These are phyloP conservation scores for Zapornia atra DNA, from an alignment of 2,113 vertebrate species.

Conservation along the genomic window DNA sequence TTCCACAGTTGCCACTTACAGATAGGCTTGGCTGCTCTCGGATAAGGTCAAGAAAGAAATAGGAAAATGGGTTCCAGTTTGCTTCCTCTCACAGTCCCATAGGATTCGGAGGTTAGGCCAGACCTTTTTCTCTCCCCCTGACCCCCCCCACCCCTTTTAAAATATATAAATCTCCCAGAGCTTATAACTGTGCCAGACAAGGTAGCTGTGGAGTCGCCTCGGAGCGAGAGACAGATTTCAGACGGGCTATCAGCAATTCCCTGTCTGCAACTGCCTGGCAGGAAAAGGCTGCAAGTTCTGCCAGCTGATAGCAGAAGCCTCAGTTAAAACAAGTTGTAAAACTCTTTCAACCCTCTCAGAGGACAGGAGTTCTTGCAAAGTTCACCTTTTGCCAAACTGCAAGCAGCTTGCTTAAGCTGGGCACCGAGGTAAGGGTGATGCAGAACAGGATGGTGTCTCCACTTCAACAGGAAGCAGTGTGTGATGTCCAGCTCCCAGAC, in stretches of 20 bases:
- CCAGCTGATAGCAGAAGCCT: slow-evolving; percentile 41
- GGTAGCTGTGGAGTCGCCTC: slow-evolving; percentile 32
- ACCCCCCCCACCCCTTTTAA: background rate
- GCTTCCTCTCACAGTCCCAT: slow-evolving; percentile 72
- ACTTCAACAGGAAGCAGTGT: accelerated
- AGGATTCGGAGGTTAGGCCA: slow-evolving; percentile 38
- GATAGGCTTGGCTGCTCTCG: slow-evolving; percentile 74
- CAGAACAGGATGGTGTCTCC: accelerated
- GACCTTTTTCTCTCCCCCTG: background rate
- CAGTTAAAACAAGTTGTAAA: background rate
- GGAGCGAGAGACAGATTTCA: slow-evolving; percentile 37
- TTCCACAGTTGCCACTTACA: slow-evolving; percentile 80
- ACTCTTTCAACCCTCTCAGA: background rate
- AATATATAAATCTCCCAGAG: background rate
- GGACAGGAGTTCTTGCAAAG: background rate
- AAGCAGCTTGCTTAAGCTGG: background rate
- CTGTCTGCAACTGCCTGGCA: slow-evolving; percentile 61
- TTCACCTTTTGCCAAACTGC: background rate
- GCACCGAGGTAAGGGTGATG: background rate
- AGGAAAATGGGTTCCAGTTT: slow-evolving; percentile 73
- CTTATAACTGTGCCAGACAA: slow-evolving; percentile 22
- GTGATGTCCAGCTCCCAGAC: background rate
- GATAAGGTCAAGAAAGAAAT: slow-evolving; percentile 73
- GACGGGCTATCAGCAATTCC: slow-evolving; percentile 40
- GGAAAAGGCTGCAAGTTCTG: slow-evolving; percentile 65